Evolutionary conservation across 1,140 invertebrate species (phyloP), one percentile per base, ranked within the genome.

Genomic region (Trissolcus basalis): DNA sequence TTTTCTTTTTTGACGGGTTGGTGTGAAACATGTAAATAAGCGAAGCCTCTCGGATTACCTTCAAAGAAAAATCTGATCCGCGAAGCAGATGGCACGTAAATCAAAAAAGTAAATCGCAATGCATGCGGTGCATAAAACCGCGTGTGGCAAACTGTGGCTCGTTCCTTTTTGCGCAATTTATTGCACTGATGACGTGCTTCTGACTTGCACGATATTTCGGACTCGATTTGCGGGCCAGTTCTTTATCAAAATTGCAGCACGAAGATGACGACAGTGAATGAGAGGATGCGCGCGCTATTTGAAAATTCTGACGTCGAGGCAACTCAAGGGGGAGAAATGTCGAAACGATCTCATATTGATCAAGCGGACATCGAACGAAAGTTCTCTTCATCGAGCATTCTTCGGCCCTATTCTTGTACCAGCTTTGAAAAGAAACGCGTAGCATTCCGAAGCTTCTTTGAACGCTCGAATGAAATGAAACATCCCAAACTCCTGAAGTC

Each of bases 341-440:
- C 32, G 48, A 60, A 69, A 69, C 55, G 65, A 54, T 69, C 50
- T 54, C 43, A 69, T 69, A 69, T 69, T 60, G 65, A 69, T 69
- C 65, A 60, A 69, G 49, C 56, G 27, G 19, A 54, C 50, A 50
- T 48, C 39, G 49, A 69, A 69, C 60, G 55, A 69, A 69, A 60
- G 56, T 54, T 69, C 56, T 69, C 65, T 69, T 69, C 65, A 69
- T 69, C 65, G 65, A 54, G 56, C 65, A 69, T 69, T 69, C 65
- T 69, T 69, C 56, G 14, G 35, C 35, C 55, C 49, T 60, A 69
- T 69, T 69, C 65, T 69, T 69, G 58, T 48, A 48, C 19, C 56
- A 9, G 51, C 67, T 48, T 54, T 70, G 56, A 70, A 70, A 70
- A 70, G 67, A 61, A 70, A 70, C 56, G 67, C 67, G 58, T 55